Evolutionary conservation across 2,797 vertebrate genomes (phyloP).

Genomic region (Tenualosa thibaudeaui): DNA sequence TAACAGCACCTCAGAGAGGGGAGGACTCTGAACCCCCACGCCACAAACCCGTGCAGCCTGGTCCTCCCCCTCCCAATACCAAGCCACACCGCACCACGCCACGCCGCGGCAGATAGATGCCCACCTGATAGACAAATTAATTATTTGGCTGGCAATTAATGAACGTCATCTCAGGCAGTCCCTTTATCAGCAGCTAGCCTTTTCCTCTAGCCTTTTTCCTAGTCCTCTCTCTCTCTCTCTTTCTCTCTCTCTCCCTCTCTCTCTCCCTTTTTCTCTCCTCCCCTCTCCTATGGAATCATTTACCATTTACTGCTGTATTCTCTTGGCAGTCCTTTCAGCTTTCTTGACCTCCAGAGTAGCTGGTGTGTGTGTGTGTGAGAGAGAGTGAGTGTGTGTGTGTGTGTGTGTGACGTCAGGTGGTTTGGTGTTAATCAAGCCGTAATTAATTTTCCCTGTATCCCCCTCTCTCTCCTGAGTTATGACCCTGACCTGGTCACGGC

Average conservation of each 20-base stretch:
- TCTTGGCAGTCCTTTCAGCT: conserved; percentile 60
- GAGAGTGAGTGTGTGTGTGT: conserved; percentile 24
- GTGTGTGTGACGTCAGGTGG: conserved; percentile 54
- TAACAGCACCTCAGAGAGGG: neutral
- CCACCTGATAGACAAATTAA: conserved; percentile 59
- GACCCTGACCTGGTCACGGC: conserved; percentile 54
- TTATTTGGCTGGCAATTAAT: conserved; percentile 64
- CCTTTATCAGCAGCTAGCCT: conserved; percentile 55
- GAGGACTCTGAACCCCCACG: conserved; percentile 45
- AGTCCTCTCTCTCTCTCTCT: neutral
- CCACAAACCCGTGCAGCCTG: conserved; percentile 31
- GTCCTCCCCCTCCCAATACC: conserved; percentile 40
- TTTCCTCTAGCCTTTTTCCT: conserved; percentile 26
- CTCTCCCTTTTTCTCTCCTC: neutral
- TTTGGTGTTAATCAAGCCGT: conserved; percentile 58
- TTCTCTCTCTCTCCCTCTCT: conserved; percentile 5
- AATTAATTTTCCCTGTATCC: conserved; percentile 61
- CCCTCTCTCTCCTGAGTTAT: conserved; percentile 57
- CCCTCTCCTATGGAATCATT: conserved; percentile 51
- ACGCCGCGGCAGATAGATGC: conserved; percentile 47
- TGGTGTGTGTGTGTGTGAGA: conserved; percentile 41
- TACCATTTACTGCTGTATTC: conserved; percentile 55
- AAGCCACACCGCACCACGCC: neutral
- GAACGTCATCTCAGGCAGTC: conserved; percentile 57
- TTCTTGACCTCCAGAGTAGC: conserved; percentile 62